phyloP scores from a whole-genome alignment of 2,888 invertebrate species.

The Habrosyne pyritoides region DNA sequence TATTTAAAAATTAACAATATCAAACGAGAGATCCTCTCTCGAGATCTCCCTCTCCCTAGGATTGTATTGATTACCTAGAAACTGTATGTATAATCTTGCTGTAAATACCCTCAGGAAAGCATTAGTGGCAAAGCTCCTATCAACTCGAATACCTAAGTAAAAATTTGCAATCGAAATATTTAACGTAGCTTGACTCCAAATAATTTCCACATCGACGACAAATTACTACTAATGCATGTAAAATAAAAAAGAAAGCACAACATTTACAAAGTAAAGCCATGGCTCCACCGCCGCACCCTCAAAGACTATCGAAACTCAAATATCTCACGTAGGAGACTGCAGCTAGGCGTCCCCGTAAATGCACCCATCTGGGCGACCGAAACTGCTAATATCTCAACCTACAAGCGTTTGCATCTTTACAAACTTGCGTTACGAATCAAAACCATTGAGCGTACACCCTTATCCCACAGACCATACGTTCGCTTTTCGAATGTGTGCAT shows the following conservation, averaged over 20 bases:
- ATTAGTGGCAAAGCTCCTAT: too few relatives aligned
- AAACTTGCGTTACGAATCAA: slow-evolving; percentile 27
- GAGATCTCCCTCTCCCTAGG: too few relatives aligned
- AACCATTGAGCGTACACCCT: slow-evolving; percentile 6
- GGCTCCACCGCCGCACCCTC: slow-evolving; percentile 36
- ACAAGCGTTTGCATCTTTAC: slow-evolving; percentile 65
- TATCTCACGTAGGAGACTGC: slow-evolving; percentile 62
- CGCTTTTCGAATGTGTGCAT: slow-evolving; percentile 23
- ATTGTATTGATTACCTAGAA: too few relatives aligned
- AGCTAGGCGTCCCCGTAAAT: slow-evolving; percentile 59
- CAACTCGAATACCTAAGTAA: too few relatives aligned
- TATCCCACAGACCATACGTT: slow-evolving; percentile 28
- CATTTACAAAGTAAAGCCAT: slow-evolving; percentile 10
- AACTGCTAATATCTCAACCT: slow-evolving; percentile 79
- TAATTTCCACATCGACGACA: neutral
- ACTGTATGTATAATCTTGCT: too few relatives aligned
- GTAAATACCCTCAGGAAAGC: too few relatives aligned
- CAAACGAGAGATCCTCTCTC: too few relatives aligned
- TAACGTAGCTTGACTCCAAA: neutral
- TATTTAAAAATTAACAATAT: too few relatives aligned
- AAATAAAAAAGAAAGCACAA: slow-evolving; percentile 13
- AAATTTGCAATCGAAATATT: neutral
- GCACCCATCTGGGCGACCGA: slow-evolving; percentile 68
- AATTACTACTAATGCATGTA: neutral
- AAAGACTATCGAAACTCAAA: slow-evolving; percentile 74